A percentile compares a stretch with the other conserved stretches of the same genome.
Evolutionary conservation across 2,113 vertebrate genomes (phyloP).

Genomic region (Picathartes gymnocephalus): DNA sequence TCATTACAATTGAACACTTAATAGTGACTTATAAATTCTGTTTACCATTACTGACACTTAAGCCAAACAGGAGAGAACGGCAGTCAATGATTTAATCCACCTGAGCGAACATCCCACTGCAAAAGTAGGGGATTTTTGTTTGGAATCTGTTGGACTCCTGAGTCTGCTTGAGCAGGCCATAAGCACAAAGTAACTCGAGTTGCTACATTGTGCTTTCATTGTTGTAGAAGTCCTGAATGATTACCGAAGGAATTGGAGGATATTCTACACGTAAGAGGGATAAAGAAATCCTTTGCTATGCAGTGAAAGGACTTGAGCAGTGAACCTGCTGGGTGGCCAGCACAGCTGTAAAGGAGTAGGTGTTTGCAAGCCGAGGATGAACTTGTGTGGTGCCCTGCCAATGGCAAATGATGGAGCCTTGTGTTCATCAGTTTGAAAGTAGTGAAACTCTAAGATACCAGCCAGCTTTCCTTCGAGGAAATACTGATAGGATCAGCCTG

Average conservation of each 20-base stretch:
- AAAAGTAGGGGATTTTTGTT: neutral
- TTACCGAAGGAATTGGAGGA: neutral
- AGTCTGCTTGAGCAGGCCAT: neutral
- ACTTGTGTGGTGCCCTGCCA: rapidly evolving
- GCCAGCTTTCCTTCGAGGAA: neutral
- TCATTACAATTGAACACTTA: neutral
- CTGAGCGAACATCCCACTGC: neutral
- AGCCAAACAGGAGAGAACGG: neutral
- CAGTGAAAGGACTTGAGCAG: neutral
- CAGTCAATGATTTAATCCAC: rapidly evolving
- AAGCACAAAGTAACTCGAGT: neutral
- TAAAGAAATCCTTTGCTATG: neutral
- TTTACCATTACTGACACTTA: neutral
- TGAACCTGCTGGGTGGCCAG: neutral
- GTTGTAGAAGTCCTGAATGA: neutral
- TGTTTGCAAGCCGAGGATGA: neutral
- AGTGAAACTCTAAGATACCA: neutral
- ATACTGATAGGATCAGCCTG: neutral
- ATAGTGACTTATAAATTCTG: neutral
- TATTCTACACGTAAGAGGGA: rapidly evolving
- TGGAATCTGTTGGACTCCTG: neutral
- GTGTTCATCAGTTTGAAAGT: neutral
- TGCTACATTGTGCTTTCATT: neutral
- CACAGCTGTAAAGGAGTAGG: neutral
- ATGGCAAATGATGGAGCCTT: neutral